Evolutionary conservation across 2,797 vertebrate genomes (phyloP).

Genomic region (Siniperca undulata): DNA sequence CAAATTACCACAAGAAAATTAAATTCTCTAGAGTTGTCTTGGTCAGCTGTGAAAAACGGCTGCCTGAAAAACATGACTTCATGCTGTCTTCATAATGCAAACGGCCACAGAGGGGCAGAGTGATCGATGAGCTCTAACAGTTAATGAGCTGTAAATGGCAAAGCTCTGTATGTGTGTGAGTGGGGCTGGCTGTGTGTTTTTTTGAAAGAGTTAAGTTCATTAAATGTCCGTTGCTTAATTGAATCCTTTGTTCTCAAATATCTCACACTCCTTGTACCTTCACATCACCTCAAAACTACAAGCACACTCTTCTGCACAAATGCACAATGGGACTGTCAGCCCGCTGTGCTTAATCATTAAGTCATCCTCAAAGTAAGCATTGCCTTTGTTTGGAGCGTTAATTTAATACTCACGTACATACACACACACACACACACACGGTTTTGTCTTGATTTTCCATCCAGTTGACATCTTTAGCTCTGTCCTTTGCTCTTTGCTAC

Average conservation of each 20-base stretch:
- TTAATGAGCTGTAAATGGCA: constrained; percentile 51
- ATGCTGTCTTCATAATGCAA: neutral
- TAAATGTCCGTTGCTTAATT: constrained; percentile 35
- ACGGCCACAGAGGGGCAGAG: constrained; percentile 6
- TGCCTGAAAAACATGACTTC: neutral
- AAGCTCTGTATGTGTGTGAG: constrained; percentile 8
- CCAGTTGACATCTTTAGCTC: neutral
- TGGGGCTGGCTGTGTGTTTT: constrained; percentile 14
- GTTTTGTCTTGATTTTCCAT: neutral
- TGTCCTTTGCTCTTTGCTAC: constrained; percentile 1
- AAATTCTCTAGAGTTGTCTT: neutral
- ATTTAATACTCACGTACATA: neutral
- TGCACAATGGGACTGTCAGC: constrained; percentile 17
- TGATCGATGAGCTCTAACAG: constrained; percentile 48
- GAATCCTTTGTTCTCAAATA: constrained; percentile 39
- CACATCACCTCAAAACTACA: constrained; percentile 21
- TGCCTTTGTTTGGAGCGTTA: constrained; percentile 20
- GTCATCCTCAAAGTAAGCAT: constrained; percentile 25
- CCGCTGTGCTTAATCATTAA: constrained; percentile 30
- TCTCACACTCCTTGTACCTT: constrained; percentile 24
- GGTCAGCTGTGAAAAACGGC: neutral
- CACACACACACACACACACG: neutral
- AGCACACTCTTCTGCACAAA: constrained; percentile 17
- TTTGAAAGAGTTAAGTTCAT: constrained; percentile 45
- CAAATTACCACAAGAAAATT: neutral